These are phyloP conservation scores for Macheiramphus alcinus DNA, from an alignment of 2,113 vertebrate genomes.

Conservation along the genomic window DNA sequence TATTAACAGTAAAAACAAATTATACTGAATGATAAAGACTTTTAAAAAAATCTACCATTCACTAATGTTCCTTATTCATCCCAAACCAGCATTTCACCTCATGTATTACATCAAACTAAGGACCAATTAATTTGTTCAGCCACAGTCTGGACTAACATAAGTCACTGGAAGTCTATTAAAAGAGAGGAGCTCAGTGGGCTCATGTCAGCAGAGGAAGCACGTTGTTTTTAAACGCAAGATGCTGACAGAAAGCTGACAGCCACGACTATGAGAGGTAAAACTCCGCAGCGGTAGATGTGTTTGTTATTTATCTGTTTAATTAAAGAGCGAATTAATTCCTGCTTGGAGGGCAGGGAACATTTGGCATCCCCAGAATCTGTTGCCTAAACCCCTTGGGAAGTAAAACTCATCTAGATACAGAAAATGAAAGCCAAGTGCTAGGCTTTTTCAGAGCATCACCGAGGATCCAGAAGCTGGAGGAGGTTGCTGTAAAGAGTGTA, in stretches of 20 bases:
- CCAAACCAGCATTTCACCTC: background rate
- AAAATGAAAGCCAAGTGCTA: background rate
- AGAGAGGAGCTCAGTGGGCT: background rate
- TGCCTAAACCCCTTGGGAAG: background rate
- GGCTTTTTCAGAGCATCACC: background rate
- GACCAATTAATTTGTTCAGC: background rate
- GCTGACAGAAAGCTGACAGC: constrained; percentile 34
- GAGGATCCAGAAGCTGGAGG: background rate
- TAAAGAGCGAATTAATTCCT: constrained; percentile 37
- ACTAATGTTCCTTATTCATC: background rate
- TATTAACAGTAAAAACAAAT: background rate
- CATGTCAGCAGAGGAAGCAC: background rate
- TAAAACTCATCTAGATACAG: background rate
- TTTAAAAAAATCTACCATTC: background rate
- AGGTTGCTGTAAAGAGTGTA: background rate
- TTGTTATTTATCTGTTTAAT: constrained; percentile 35
- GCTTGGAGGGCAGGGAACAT: background rate
- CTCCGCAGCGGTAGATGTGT: background rate
- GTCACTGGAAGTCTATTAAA: background rate
- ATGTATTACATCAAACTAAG: background rate
- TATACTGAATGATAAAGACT: background rate
- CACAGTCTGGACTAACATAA: background rate
- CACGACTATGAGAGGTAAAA: background rate
- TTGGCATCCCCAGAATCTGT: background rate
- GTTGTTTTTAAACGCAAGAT: background rate